Base-by-base conservation (phyloP, 2,888 invertebrate species). In the Pandemis corylana region DNA sequence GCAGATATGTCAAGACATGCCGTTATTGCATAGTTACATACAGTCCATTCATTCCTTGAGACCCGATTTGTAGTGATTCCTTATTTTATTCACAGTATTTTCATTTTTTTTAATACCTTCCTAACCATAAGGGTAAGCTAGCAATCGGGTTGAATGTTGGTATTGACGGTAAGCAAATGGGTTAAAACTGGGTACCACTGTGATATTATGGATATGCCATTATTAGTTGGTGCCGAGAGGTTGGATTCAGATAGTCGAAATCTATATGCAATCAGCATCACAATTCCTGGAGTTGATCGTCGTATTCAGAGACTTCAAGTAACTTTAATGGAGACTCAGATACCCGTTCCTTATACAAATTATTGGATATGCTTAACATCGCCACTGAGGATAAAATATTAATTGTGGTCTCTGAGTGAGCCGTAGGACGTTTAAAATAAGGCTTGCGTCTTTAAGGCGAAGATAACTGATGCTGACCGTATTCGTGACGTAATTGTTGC, bases 201-300 rank as follows among this genome's bases (percentile, higher is more conserved):
- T 90, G 90, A 90, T 90, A 90, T 79, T 75, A 82, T 81, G 77
- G 78, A 77, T 83, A 84, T 79, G 81, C 79, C 81, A 82, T 82
- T 80, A 82, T 79, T 81, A 76, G 79, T 83, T 79, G 79, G 79
- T 78, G 83, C 84, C 82, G 84, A 79, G 75, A 77, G 20, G 20
- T 15, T 20, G 15, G 9, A 15, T 56, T 56, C 9, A 7, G 10
- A 20, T 20, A 20, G 9, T 9, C 9, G 9, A 7, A 9, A 15
- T 56, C 9, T 20, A 10, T 20, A 20, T 56, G 6, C 20, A 56
- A 20, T 56, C 56, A 10, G 56, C 20, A 56, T 53, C 13, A 53
- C n/a, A 6, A 12, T 46, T 46, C 46, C 5, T 12, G 3, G 12
- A 46, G 46, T 10, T 46, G 12, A 46, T 12, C 12, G 46, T 46